These are phyloP conservation scores for Cetoscarus ocellatus DNA, from an alignment of 2,797 vertebrate genomes.

Conservation along the genomic window DNA sequence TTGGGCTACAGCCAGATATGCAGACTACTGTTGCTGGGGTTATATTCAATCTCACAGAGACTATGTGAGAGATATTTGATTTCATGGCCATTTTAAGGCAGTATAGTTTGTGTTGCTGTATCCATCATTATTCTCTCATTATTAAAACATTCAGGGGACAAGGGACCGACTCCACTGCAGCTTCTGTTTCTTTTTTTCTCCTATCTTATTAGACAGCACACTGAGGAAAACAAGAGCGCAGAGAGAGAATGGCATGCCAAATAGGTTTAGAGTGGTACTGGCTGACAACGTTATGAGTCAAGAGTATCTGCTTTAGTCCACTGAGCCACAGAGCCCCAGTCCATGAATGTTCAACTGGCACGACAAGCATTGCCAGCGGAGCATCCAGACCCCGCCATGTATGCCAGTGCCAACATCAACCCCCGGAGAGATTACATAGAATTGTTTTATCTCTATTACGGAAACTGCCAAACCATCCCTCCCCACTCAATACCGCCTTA, in stretches of 20 bases:
- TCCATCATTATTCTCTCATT: constrained; percentile 44
- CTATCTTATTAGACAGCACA: constrained; percentile 43
- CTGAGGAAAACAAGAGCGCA: constrained; percentile 41
- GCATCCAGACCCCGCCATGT: constrained; percentile 53
- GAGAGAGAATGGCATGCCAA: constrained; percentile 57
- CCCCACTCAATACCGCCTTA: constrained; percentile 48
- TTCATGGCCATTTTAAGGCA: constrained; percentile 26
- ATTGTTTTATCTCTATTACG: constrained; percentile 70
- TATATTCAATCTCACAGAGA: constrained; percentile 8
- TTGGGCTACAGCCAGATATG: constrained; percentile 5
- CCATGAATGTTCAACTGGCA: constrained; percentile 75
- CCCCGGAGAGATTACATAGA: constrained; percentile 70
- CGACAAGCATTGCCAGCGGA: constrained; percentile 50
- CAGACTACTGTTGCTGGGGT: background rate
- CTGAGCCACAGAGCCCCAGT: constrained; percentile 62
- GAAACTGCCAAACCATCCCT: constrained; percentile 64
- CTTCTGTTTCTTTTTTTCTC: constrained; percentile 35
- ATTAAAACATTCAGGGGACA: constrained; percentile 42
- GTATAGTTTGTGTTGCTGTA: constrained; percentile 4
- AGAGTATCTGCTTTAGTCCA: constrained; percentile 74
- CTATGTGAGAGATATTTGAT: constrained; percentile 17
- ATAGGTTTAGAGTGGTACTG: constrained; percentile 71
- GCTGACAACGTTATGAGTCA: constrained; percentile 74
- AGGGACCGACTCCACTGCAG: constrained; percentile 25
- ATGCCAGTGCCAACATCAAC: constrained; percentile 60